Evolutionary conservation across 2,113 vertebrate genomes (phyloP).

Genomic region (Notothenia coriiceps): DNA sequence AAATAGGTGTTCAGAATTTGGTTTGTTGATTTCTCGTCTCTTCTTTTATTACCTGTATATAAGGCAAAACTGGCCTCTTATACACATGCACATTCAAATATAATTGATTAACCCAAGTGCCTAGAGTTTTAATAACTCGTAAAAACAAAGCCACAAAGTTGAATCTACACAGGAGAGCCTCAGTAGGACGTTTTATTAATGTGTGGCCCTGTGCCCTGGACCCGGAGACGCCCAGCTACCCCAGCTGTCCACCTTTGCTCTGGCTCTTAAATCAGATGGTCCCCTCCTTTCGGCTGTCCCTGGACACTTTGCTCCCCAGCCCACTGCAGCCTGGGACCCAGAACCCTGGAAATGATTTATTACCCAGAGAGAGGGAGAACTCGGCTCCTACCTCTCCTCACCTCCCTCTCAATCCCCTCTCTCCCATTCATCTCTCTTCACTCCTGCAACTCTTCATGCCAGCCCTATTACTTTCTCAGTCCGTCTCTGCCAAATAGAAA

Average conservation of each 20-base stretch:
- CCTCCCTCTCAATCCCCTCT: slow-evolving; percentile 49
- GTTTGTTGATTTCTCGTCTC: slow-evolving; percentile 1
- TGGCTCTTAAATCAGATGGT: slow-evolving; percentile 75
- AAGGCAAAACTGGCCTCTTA: slow-evolving; percentile 2
- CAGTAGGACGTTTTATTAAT: slow-evolving; percentile 1
- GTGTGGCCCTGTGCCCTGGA: slow-evolving; percentile 38
- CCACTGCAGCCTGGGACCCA: slow-evolving; percentile 56
- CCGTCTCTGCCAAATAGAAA: slow-evolving; percentile 36
- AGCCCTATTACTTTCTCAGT: slow-evolving; percentile 21
- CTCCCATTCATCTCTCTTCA: slow-evolving; percentile 57
- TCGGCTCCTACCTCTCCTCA: slow-evolving; percentile 58
- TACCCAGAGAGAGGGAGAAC: slow-evolving; percentile 38
- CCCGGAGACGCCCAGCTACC: slow-evolving; percentile 52
- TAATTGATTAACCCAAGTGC: not conserved
- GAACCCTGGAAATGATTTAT: slow-evolving; percentile 71
- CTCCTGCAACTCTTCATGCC: slow-evolving; percentile 28
- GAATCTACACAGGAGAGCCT: not conserved
- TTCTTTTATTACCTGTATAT: not conserved
- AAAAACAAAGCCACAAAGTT: slow-evolving; percentile 13
- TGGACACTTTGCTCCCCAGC: slow-evolving; percentile 62
- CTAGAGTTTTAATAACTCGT: not conserved
- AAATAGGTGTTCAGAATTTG: not conserved
- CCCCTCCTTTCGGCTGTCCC: slow-evolving; percentile 61
- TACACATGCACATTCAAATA: not conserved
- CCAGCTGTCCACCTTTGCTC: slow-evolving; percentile 67